Percentiles rank a stretch among this genome's conserved stretches.
phyloP scores from a whole-genome alignment of 2,888 invertebrate species.

The Nomada fucata region DNA sequence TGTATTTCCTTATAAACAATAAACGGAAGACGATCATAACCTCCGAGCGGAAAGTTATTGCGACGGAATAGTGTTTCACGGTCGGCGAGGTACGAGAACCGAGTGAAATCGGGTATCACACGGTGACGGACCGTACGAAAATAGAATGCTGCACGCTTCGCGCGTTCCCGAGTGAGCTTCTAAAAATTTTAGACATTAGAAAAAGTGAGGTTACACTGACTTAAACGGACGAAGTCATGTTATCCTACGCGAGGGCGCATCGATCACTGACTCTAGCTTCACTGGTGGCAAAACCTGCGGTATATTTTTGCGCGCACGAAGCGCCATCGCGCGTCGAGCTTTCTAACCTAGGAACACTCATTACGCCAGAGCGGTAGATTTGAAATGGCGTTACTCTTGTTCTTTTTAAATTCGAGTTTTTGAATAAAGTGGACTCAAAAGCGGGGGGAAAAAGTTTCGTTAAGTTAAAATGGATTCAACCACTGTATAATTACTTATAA shows the following conservation, averaged over 20 bases:
- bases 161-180: not conserved
- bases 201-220: constrained; percentile 36
- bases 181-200: constrained; percentile 1
- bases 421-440: not conserved
- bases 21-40: constrained; percentile 44
- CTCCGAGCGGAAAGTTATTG: constrained; percentile 4
- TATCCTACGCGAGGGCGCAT: not conserved
- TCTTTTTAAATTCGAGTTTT: too few species aligned
- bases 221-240: constrained; percentile 12
- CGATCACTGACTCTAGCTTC: not conserved
- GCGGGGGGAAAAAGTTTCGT: not conserved
- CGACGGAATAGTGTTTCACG: not conserved
- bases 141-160: constrained; percentile 9
- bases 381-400: not conserved
- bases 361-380: not conserved
- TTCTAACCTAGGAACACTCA: not conserved
- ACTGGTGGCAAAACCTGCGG: not conserved
- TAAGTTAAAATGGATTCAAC: not conserved
- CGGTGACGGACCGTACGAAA: constrained; percentile 22
- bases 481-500: constrained; percentile 72
- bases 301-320: not conserved
- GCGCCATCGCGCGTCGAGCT: not conserved
- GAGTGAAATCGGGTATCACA: not conserved
- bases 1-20: constrained; percentile 28
- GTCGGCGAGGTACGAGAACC: not conserved